Conservation (phyloP, 1,140 invertebrate genomes). For the Drosophila tani region DNA sequence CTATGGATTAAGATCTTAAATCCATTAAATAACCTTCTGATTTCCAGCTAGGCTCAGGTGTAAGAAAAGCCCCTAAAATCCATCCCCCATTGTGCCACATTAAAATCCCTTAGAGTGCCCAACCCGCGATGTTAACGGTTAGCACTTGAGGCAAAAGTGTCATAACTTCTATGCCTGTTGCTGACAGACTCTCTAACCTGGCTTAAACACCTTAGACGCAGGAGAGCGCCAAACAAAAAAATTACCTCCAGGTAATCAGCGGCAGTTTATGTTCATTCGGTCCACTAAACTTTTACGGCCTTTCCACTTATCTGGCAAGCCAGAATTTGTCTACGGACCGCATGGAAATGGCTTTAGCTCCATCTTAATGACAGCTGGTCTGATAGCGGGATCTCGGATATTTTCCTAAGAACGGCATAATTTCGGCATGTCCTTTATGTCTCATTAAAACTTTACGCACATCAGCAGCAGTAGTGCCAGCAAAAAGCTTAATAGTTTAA, state of each 20-base stretch:
- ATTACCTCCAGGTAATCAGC: conserved; percentile 70
- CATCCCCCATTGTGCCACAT: no score
- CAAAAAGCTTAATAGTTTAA: conserved; percentile 72
- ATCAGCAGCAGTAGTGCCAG: conserved; percentile 26
- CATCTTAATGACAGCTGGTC: conserved; percentile 56
- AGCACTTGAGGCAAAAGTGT: conserved; percentile 54
- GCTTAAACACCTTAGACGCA: conserved; percentile 33
- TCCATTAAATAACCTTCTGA: conserved; percentile 2
- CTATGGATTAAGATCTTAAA: no score
- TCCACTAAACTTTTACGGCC: conserved; percentile 74
- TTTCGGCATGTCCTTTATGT: conserved; percentile 63
- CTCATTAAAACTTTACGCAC: conserved; percentile 73
- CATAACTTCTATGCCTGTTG: conserved; percentile 62
- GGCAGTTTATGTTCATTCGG: conserved; percentile 73
- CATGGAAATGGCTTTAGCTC: conserved; percentile 46
- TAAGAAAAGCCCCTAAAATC: neutral
- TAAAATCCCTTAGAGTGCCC: neutral
- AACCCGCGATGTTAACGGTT: conserved; percentile 19
- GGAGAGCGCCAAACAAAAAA: conserved; percentile 21
- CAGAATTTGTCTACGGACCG: conserved; percentile 45
- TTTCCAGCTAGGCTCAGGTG: neutral
- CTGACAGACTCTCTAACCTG: conserved; percentile 58
- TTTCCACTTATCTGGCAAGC: conserved; percentile 55
- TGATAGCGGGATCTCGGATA: conserved; percentile 22
- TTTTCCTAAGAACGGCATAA: conserved; percentile 42